Evolutionary conservation across 2,797 vertebrate genomes (phyloP), one percentile per base, ranked within the genome.

Genomic region (Tapirus indicus): DNA sequence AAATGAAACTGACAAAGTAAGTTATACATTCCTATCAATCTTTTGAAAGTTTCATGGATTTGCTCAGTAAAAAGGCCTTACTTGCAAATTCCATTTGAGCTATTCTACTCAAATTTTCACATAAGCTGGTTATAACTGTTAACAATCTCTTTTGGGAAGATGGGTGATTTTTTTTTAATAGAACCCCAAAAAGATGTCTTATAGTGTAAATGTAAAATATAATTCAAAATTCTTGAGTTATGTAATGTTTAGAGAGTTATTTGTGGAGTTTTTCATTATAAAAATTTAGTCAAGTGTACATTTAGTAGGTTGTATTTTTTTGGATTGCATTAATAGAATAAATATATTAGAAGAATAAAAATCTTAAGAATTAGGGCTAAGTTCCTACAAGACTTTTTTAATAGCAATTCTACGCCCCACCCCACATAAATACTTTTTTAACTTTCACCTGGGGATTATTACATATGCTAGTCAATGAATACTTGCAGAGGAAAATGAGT

Each of bases 1-100:
- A 97, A 97, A 97, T 97, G 95, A 85, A 97, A 94, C 69, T 96
- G 88, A 95, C 95, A 97, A 95, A 93, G 72, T 96, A 96, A 93
- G 86, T 85, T 96, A 82, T 38, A 64, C 66, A 94, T 97, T 60
- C 49, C 87, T 84, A 66, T 97, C 97, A 88, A 95, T 97, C 97
- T 97, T 97, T 90, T 93, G 58, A 96, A 82, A 92, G 64, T 92
- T 95, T 96, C 90, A 47, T 95, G 58, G 32, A 96, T 97, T 71
- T 93, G 1, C 41, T 82, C 86, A 77, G 44, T 93, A 94, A 95
- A 98, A 98, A 91, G 35, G 0, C 88, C n/a, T 98, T 92, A 85
- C 4, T 86, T 97, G 74, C 56, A 98, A 98, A 96, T 97, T 93
- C 75, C 88, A 75, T 87, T 98, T 95, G 86, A 97, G 49, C 44